A percentile compares a stretch with the other conserved stretches of the same genome.
Evolutionary conservation across 2,888 invertebrate species (phyloP).

Genomic region (Sinodicranocentrus sp.): DNA sequence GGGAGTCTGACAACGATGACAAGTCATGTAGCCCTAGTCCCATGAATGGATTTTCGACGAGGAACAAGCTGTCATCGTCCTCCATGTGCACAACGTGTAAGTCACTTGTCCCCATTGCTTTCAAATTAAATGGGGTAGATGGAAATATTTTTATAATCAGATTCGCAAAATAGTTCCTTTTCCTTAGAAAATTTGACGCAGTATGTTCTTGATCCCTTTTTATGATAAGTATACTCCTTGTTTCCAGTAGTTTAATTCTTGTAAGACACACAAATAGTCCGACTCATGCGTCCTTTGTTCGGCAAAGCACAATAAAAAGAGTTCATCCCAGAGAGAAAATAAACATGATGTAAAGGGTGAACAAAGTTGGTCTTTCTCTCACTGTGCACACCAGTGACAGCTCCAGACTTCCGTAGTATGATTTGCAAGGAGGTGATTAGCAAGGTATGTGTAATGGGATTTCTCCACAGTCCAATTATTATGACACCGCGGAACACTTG

Average conservation of each 20-base stretch:
- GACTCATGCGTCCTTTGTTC: not conserved
- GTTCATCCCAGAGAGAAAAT: too few species aligned
- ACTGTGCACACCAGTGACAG: not conserved
- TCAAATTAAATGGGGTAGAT: too few species aligned
- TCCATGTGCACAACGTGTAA: not conserved
- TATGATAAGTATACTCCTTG: too few species aligned
- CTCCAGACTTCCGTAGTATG: not conserved
- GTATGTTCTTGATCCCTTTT: too few species aligned
- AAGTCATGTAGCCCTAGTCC: not conserved
- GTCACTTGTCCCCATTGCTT: slow-evolving; percentile 32
- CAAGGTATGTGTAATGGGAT: too few species aligned
- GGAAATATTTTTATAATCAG: too few species aligned
- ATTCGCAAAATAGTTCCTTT: too few species aligned
- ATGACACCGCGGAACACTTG: slow-evolving; percentile 21
- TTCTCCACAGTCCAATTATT: slow-evolving; percentile 2
- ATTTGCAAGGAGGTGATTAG: too few species aligned
- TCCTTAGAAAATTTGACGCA: too few species aligned
- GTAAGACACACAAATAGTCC: not conserved
- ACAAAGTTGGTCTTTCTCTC: too few species aligned
- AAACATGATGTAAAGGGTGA: too few species aligned
- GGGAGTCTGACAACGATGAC: slow-evolving; percentile 1
- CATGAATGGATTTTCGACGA: not conserved
- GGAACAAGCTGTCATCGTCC: not conserved
- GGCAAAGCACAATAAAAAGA: slow-evolving; percentile 1
- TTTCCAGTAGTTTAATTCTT: too few species aligned